Evolutionary conservation across 2,113 vertebrate genomes (phyloP).

Genomic region (Himantopus leucocephalus): DNA sequence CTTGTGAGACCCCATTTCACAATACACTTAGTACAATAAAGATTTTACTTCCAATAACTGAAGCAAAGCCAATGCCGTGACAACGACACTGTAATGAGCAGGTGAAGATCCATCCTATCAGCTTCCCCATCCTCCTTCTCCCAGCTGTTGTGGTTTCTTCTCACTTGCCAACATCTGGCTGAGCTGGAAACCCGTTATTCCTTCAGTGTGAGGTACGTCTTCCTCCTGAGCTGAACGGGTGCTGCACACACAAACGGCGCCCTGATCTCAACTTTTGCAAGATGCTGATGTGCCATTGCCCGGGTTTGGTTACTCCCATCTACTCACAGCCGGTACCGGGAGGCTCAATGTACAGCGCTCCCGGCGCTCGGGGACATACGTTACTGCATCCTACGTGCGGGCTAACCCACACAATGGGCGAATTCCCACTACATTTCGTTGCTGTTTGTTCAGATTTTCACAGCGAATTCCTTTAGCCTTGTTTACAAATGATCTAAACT

Average conservation of each 20-base stretch:
- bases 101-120: not conserved
- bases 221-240: not conserved
- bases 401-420: rapidly evolving
- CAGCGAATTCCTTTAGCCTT: not conserved
- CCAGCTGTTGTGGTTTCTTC: not conserved
- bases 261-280: not conserved
- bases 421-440: rapidly evolving
- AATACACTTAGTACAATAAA: not conserved
- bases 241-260: not conserved
- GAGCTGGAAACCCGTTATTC: not conserved
- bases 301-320: not conserved
- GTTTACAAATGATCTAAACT: not conserved
- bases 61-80: not conserved
- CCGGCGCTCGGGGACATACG: rapidly evolving
- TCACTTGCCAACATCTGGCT: not conserved
- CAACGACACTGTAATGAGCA: not conserved
- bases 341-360: rapidly evolving
- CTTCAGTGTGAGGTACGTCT: rapidly evolving
- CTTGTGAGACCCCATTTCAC: not conserved
- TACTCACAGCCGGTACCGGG: not conserved
- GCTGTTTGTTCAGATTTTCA: not conserved
- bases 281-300: not conserved
- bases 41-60: not conserved
- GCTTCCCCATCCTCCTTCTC: not conserved
- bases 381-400: rapidly evolving